These are phyloP conservation scores for Delia radicum DNA, from an alignment of 1,140 invertebrate genomes.

Conservation along the genomic window DNA sequence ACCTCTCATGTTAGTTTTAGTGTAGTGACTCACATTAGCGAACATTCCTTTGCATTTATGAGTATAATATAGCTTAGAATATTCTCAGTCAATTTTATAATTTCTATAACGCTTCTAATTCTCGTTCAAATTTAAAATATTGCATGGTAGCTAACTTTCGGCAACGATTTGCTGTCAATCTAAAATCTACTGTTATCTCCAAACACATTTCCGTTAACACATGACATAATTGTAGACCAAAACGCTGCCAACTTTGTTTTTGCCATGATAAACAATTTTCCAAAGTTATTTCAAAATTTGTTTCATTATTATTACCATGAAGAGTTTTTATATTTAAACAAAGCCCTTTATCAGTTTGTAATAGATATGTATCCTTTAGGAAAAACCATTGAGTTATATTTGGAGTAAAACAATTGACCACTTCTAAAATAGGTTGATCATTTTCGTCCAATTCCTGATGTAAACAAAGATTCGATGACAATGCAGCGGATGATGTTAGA, in stretches of 20 bases:
- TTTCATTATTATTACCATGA: background rate
- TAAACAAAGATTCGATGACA: background rate
- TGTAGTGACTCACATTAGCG: too few relatives aligned
- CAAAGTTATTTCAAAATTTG: background rate
- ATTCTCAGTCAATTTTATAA: too few relatives aligned
- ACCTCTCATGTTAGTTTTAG: too few relatives aligned
- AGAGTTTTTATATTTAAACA: background rate
- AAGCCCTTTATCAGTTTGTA: background rate
- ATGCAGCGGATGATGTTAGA: background rate
- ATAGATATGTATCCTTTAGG: background rate
- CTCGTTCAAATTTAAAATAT: background rate
- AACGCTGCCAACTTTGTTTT: background rate
- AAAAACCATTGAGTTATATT: constrained; percentile 7
- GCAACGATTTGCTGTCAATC: background rate
- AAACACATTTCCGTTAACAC: background rate
- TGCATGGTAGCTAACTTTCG: background rate
- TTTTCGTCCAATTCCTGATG: background rate
- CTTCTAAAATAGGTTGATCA: background rate
- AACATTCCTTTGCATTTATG: too few relatives aligned
- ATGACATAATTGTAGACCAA: background rate
- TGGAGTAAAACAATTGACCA: background rate
- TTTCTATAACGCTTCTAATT: background rate
- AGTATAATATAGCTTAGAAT: too few relatives aligned
- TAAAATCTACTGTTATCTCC: background rate
- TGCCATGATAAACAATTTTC: background rate